Evolutionary conservation across 1,140 invertebrate genomes (phyloP), one percentile per base, ranked within the genome.

Genomic region (Drosophila sp.): DNA sequence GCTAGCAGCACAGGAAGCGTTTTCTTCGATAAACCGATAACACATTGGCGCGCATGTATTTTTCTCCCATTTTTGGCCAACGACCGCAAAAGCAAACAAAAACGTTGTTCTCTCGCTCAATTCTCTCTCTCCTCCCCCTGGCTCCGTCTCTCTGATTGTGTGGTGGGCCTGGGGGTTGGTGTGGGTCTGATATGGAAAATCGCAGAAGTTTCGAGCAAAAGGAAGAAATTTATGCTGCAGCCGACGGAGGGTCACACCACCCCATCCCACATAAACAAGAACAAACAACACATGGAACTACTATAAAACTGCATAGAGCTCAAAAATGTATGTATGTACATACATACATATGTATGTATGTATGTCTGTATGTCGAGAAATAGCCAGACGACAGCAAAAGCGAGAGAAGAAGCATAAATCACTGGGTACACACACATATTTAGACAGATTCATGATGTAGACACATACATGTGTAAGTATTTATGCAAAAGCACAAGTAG

Each of bases 61-160:
- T 76, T 72, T 76, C 25, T 50, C 57, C 64, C 76, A 78, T 71
- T 85, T 72, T 76, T 85, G 82, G 81, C 78, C 81, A 84, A 85
- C 81, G 81, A 85, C 81, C 81, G 81, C 73, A 73, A 76, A 63
- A 67, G 60, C 73, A 85, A 84, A 85, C 83, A 67, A 75, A 17
- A 61, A 66, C 40, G 27, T 58, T 50, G 70, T 72, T 50, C 71
- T 64, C 47, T 11, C 8, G 6, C 6, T 40, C 55, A 41, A 1
- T 23, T 33, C 50, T 35, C 17, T 62, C 57, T 30, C 68, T 64
- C 10, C 23, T 44, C 27, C 54, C 54, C 29, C 54, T 50, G 41
- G n/a, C 50, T 66, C 11, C 25, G 38, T 32, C 32, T 40, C 41
- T 44, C 33, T 11, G 44, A 33, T 56, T 56, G 38, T 40, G 33